Evolutionary conservation across 2,888 invertebrate species (phyloP), one percentile per base, ranked within the genome.

Genomic region (Arrhopalites spinosus): DNA sequence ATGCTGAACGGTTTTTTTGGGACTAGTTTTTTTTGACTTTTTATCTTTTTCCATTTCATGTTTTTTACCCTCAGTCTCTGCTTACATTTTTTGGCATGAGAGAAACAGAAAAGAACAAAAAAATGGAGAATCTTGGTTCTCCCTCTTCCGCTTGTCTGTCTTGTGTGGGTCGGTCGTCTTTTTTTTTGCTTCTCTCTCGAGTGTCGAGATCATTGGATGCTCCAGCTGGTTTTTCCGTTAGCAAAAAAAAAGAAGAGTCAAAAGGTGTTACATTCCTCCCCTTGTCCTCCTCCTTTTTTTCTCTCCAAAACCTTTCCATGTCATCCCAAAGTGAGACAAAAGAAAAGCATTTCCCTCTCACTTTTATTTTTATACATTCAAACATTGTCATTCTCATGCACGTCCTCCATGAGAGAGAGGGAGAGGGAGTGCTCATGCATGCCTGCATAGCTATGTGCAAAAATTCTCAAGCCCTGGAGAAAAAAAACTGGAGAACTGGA

Each of bases 11-110:
- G 7, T 50, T 50, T 50, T 15, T 45, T 15, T 11, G 23, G 8
- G 8, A 56, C 53, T 56, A n/a, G n/a, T n/a, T n/a, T n/a, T n/a
- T 36, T 11, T 25, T 3, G 25, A 25, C 59, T 27, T 59, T 59
- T 59, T 36, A 23, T 59, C 15, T 59, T 27, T 50, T 50, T 50
- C 36, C 15, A 50, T 50, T 50, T 17, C 50, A n/a, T 50, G 50
- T 50, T 59, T 59, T n/a, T 8, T n/a, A 56, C 53, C 23, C 20
- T 56, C 53, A 56, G n/a, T 56, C 53, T 56, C 53, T 56, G n/a
- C 53, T 53, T n/a, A n/a, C n/a, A n/a, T 17, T 36, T 36, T 36
- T 36, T 3, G 5, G 11, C 36, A 36, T 36, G 36, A 36, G 36
- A 36, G 36, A 11, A 36, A 36, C 3, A 36, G 11, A 36, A 36